Percentiles rank a stretch among this genome's conserved stretches.
Conservation (phyloP, 2,888 invertebrate species). For the Rotaria socialis region DNA sequence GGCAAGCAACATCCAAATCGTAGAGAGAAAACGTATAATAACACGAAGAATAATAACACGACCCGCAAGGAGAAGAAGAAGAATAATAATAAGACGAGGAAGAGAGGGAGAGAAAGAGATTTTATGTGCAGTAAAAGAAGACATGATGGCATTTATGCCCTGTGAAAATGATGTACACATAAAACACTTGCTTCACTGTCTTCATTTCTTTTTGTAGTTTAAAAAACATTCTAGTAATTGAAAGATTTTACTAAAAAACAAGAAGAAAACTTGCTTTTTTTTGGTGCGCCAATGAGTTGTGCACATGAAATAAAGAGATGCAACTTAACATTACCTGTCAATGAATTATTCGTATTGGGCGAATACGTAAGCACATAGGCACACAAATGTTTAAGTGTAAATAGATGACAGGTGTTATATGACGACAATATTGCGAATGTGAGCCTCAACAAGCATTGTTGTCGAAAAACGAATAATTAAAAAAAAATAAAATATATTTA, state of each 20-base stretch:
- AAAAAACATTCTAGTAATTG: background rate
- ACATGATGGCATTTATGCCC: slow-evolving; percentile 5
- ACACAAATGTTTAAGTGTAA: background rate
- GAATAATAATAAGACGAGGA: background rate
- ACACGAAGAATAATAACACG: background rate
- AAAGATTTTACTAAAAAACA: background rate
- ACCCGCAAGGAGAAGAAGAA: background rate
- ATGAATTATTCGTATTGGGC: background rate
- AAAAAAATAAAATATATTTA: background rate
- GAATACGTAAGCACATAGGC: background rate
- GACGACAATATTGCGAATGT: background rate
- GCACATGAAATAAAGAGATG: background rate
- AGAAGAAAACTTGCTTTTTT: background rate
- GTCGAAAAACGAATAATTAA: background rate
- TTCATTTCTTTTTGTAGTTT: background rate
- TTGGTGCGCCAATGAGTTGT: background rate
- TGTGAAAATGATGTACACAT: slow-evolving; percentile 10
- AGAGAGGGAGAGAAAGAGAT: background rate
- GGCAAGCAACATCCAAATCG: background rate
- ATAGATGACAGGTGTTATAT: background rate
- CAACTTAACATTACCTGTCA: background rate
- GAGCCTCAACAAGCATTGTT: background rate
- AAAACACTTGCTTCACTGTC: background rate
- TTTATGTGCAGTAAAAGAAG: background rate
- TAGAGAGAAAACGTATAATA: background rate